Percentiles rank a stretch among this genome's conserved stretches.
Conservation (phyloP, 1,140 invertebrate species). For the Cherax quadricarinatus region DNA sequence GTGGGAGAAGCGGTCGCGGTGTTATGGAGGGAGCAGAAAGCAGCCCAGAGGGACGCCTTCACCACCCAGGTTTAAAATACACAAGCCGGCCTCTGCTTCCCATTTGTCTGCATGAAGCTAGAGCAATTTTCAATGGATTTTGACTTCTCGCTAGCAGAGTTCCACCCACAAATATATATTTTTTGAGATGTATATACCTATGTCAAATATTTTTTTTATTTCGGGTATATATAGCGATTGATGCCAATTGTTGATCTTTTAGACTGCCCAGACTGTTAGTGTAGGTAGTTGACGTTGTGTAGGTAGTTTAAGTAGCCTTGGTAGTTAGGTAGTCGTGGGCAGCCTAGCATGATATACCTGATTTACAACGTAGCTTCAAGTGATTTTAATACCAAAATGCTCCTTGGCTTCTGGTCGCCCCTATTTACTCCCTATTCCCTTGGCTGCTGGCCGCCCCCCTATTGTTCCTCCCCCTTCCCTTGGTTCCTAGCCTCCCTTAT, state of each 20-base stretch:
- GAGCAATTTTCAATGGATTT: conserved; percentile 10
- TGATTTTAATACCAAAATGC: background rate
- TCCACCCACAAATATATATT: background rate
- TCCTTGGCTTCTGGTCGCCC: background rate
- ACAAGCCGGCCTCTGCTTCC: background rate
- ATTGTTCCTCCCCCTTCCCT: too few relatives aligned
- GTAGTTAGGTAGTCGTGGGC: conserved; percentile 14
- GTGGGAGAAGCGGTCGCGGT: too few relatives aligned
- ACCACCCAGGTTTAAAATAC: too few relatives aligned
- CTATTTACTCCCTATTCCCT: background rate
- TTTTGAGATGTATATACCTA: background rate
- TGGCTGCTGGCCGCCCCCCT: too few relatives aligned
- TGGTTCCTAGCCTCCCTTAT: too few relatives aligned
- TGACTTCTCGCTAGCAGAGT: conserved; percentile 19
- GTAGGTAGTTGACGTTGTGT: conserved; percentile 30
- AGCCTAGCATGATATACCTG: conserved; percentile 16
- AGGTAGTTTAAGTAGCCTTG: conserved; percentile 21
- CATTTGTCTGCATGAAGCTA: background rate
- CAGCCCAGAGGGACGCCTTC: too few relatives aligned
- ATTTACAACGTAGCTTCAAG: too few relatives aligned
- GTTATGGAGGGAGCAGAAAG: too few relatives aligned
- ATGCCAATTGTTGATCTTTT: background rate
- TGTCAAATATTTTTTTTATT: background rate
- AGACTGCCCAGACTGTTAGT: conserved; percentile 16
- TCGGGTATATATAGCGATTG: background rate